Base-by-base conservation (phyloP, 2,797 vertebrate genomes). In the Taeniopygia guttata region DNA sequence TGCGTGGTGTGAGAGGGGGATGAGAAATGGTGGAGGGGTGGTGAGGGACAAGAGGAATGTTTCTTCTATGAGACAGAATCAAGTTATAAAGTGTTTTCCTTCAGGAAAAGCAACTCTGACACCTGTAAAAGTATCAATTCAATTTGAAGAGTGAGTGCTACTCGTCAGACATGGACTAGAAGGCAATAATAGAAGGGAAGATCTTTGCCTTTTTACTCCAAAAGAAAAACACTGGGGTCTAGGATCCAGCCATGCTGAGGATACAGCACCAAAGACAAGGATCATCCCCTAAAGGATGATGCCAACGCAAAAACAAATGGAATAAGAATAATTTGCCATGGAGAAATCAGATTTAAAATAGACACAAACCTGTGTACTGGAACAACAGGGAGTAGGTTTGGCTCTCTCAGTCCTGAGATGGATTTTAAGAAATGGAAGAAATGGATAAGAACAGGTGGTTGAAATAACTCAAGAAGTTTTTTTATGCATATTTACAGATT, bases 1-100 rank as follows among this genome's bases (percentile, higher is more conserved):
- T 6, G 8, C 1, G 0, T 23, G 36, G 21, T 26, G 32, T 30
- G 22, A 84, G 25, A 59, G 5, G 2, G 1, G 3, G 3, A 22
- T 21, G 25, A 82, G 12, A 34, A 84, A 43, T 16, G 23, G 16
- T 2, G 0, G 6, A 17, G 19, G 3, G 9, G 2, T 22, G 36
- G 23, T 21, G 42, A 45, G 16, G 12, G 4, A 22, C 16, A 21
- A 85, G 9, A 18, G 13, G 2, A 60, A 2, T 2, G 10, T 16
- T 82, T 19, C 42, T 38, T 40, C 23, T 62, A 13, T 21, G 30
- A 72, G 19, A 23, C 2, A 69, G 73, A 89, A 14, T 13, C 20
- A 59, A 63, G 13, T 27, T 43, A 43, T 43, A 19, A 58, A 67
- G 3, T 11, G 3, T 5, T 27, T 46, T 43, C 15, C 49, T 29